Percentiles rank a stretch among this genome's conserved stretches.
Evolutionary conservation across 1,140 invertebrate species (phyloP).

Genomic region (Tribolium castaneum): DNA sequence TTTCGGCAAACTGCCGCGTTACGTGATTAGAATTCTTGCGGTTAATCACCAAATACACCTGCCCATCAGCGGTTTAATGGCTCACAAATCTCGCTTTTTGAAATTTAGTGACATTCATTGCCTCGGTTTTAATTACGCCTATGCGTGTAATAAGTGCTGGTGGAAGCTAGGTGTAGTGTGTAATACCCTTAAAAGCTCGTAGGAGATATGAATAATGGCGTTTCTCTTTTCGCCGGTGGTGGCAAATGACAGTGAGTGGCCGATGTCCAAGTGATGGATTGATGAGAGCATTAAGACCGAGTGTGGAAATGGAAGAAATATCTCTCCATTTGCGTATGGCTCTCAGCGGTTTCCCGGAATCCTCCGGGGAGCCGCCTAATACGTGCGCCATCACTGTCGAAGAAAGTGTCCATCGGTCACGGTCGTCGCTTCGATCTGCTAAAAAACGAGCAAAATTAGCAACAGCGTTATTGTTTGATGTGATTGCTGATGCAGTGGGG

Average conservation of each 20-base stretch:
- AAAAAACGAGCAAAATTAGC: conserved; percentile 18
- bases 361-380: conserved; percentile 15
- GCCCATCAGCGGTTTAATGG: conserved; percentile 11
- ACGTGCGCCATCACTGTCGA: conserved; percentile 37
- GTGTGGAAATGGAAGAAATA: conserved; percentile 45
- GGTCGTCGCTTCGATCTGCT: not conserved
- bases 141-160: not conserved
- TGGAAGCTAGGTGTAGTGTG: too few relatives aligned
- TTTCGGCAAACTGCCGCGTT: not conserved
- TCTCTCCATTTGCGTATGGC: conserved; percentile 46
- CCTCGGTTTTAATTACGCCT: not conserved
- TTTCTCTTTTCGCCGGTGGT: conserved; percentile 46
- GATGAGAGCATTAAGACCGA: conserved; percentile 42
- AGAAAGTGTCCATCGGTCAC: conserved; percentile 8
- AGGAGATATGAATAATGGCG: conserved; percentile 48
- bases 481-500: conserved; percentile 15
- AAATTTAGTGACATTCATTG: not conserved
- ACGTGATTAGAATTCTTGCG: conserved; percentile 5
- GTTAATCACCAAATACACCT: conserved; percentile 8
- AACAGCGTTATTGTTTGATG: conserved; percentile 14
- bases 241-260: conserved; percentile 49
- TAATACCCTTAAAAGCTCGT: conserved; percentile 34
- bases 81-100: not conserved
- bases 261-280: conserved; percentile 48
- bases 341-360: conserved; percentile 21